Base-by-base conservation (phyloP, 2,888 invertebrate species). In the Macrostomum cliftonense region DNA sequence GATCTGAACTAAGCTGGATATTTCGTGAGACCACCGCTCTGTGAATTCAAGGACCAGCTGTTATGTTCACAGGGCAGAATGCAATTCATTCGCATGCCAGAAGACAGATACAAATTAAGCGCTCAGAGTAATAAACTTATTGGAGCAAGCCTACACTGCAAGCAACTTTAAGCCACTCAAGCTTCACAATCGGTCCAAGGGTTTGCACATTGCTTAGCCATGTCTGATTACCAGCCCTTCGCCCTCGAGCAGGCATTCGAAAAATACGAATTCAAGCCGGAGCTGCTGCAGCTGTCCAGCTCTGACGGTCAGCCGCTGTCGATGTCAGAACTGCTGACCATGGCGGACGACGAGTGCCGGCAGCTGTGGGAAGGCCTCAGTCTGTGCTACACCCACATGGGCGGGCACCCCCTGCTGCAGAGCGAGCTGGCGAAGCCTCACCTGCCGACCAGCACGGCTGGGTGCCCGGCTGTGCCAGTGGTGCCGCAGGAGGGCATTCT, bases 401-500 rank as follows among this genome's bases (percentile, higher is more conserved):
- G 13, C n/a, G 56, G 56, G n/a, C 53, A 55, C 21, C 56, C 52
- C 1, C 14, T 54, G 37, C 44, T 56, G 17, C 20, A 47, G 12
- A 42, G 38, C 19, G 52, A 54, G 46, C 45, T 52, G 12, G 49
- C 55, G 1, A 47, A 46, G 13, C 12, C 54, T 9, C 45, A 56
- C 36, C 28, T 36, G 1, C 46, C 37, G 11, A 43, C 52, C 16
- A 13, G 21, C 12, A 12, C 36, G 5, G 52, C 52, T 4, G 28
- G 28, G 5, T 28, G 28, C 28, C 47, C 55, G 19, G 51, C 51
- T 11, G 37, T 54, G 20, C 45, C 49, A 12, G 20, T 55, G 12
- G 48, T 45, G 11, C 56, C 56, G 9, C 53, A 55, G 39, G 56
- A 56, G 39, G 56, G 56, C 17, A 56, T 56, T 36, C 55, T 51